Evolutionary conservation across 1,140 invertebrate species (phyloP).

Genomic region (Drosophila santomea): DNA sequence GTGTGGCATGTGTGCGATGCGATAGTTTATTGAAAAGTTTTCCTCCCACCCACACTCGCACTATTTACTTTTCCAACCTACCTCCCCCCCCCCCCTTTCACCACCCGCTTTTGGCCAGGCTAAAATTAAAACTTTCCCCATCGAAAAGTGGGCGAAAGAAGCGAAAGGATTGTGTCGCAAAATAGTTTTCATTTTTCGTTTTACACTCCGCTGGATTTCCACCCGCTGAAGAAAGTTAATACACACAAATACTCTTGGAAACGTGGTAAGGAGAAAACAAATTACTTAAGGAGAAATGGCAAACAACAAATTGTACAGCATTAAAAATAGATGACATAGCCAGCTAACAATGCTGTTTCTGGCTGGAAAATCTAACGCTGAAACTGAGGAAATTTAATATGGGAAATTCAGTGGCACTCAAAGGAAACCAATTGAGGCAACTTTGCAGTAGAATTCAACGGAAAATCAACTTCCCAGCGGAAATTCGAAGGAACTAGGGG

Average conservation of each 20-base stretch:
- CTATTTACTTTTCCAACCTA: constrained; percentile 13
- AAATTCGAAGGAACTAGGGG: constrained; percentile 18
- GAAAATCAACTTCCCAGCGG: constrained; percentile 27
- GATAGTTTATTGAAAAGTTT: constrained; percentile 73
- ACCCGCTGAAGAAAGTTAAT: neutral
- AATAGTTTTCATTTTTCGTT: constrained; percentile 41
- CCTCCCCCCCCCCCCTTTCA: too few relatives aligned
- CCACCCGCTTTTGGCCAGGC: constrained; percentile 11
- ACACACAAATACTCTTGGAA: constrained; percentile 3
- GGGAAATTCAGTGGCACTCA: constrained; percentile 14
- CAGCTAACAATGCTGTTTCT: constrained; percentile 1
- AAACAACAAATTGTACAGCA: constrained; percentile 8
- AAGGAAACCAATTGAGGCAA: constrained; percentile 30
- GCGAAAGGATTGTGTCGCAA: constrained; percentile 39
- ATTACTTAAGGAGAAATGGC: constrained; percentile 23
- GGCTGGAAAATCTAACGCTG: neutral
- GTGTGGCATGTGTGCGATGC: constrained; percentile 36
- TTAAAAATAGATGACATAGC: constrained; percentile 20
- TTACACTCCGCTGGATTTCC: constrained; percentile 19
- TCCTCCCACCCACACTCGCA: constrained; percentile 12
- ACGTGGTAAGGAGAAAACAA: constrained; percentile 17
- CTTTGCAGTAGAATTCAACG: constrained; percentile 18
- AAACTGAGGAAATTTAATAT: constrained; percentile 20
- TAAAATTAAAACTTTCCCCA: constrained; percentile 47
- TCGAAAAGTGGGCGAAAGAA: constrained; percentile 4